Evolutionary conservation across 2,797 vertebrate species (phyloP).

Genomic region (Cyprinella venusta): DNA sequence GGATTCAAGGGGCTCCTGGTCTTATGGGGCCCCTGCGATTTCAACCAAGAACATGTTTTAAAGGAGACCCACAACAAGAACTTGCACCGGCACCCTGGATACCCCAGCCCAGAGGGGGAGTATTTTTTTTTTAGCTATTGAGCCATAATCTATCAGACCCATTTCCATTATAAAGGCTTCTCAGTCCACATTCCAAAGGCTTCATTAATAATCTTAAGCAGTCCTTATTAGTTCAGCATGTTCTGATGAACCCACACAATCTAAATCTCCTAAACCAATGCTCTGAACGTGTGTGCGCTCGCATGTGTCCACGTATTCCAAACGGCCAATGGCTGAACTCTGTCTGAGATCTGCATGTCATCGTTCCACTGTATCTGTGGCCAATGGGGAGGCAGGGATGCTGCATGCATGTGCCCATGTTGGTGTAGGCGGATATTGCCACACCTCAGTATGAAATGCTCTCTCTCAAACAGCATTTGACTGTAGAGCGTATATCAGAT

Average conservation of each 20-base stretch:
- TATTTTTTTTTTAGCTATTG: slow-evolving; percentile 27
- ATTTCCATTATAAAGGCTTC: slow-evolving; percentile 73
- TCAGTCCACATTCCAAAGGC: slow-evolving; percentile 65
- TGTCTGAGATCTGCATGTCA: slow-evolving; percentile 65
- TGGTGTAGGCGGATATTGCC: slow-evolving; percentile 48
- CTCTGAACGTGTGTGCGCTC: slow-evolving; percentile 3
- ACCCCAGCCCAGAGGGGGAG: neutral
- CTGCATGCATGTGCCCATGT: slow-evolving; percentile 66
- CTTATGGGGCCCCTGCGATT: too few species aligned
- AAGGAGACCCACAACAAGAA: neutral
- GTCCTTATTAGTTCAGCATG: slow-evolving; percentile 65
- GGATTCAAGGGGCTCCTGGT: too few species aligned
- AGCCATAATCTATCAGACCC: slow-evolving; percentile 49
- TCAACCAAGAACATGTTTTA: neutral
- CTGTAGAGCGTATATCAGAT: neutral
- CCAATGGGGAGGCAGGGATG: slow-evolving; percentile 69
- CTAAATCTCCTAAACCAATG: slow-evolving; percentile 20
- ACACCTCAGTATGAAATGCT: slow-evolving; percentile 36
- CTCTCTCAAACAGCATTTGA: neutral
- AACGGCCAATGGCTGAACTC: slow-evolving; percentile 67
- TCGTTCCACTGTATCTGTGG: slow-evolving; percentile 71
- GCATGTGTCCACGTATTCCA: slow-evolving; percentile 6
- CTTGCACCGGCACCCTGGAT: neutral
- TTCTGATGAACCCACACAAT: slow-evolving; percentile 37
- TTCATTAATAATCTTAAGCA: slow-evolving; percentile 74